A percentile compares a stretch with the other conserved stretches of the same genome.
phyloP scores from a whole-genome alignment of 2,888 invertebrate genomes.

The Oscheius sp. region DNA sequence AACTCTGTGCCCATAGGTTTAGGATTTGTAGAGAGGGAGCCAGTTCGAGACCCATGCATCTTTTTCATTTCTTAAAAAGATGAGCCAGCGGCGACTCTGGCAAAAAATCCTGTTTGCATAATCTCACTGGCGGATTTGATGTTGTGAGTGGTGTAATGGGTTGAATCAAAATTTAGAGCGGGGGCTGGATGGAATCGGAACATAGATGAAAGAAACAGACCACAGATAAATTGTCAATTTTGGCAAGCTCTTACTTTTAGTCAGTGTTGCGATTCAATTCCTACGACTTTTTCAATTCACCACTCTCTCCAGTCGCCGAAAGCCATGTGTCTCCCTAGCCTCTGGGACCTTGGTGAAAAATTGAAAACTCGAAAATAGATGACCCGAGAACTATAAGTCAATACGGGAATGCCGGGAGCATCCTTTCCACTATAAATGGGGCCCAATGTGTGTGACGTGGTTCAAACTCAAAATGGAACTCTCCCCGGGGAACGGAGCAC shows the following conservation, averaged over 20 bases:
- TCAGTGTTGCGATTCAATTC: no score
- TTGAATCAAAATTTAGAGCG: no score
- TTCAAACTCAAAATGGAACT: slow-evolving; percentile 35
- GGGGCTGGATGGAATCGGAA: no score
- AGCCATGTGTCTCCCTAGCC: slow-evolving; percentile 10
- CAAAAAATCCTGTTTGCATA: slow-evolving; percentile 21
- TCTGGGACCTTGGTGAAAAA: slow-evolving; percentile 10
- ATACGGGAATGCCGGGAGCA: slow-evolving; percentile 10
- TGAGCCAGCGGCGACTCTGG: neutral
- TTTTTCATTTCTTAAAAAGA: no score
- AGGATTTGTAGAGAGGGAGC: neutral
- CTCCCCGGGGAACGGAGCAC: slow-evolving; percentile 15
- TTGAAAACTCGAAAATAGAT: slow-evolving; percentile 27
- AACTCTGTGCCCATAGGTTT: neutral
- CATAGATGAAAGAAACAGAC: no score
- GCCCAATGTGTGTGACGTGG: slow-evolving; percentile 28
- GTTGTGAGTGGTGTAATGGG: no score
- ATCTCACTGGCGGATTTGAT: neutral
- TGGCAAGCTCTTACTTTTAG: no score
- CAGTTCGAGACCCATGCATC: no score
- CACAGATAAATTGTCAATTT: no score
- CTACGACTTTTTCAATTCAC: no score
- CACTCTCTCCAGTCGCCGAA: slow-evolving; percentile 2
- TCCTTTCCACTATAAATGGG: neutral
- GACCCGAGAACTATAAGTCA: slow-evolving; percentile 3